Conservation (phyloP, 2,888 invertebrate genomes). For the Brenthis daphne region DNA sequence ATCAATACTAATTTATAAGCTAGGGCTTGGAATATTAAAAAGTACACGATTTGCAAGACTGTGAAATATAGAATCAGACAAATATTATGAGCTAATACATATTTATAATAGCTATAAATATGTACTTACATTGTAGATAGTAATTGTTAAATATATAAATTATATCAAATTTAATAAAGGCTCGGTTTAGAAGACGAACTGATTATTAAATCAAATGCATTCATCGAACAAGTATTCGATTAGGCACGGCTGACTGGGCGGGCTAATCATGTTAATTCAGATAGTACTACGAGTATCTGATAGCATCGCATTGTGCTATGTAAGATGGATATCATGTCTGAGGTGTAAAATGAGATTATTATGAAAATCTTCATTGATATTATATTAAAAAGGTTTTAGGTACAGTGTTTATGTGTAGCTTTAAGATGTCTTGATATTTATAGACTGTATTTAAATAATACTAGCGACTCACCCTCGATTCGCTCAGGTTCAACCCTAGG, state of each 20-base stretch:
- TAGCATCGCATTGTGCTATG: slow-evolving; percentile 21
- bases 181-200: slow-evolving; percentile 24
- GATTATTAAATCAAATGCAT: slow-evolving; percentile 41
- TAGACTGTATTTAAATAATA: too few relatives aligned
- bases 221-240: slow-evolving; percentile 45
- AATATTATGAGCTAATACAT: too few relatives aligned
- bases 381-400: not conserved
- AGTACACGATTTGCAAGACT: too few relatives aligned
- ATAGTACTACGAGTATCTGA: slow-evolving; percentile 23
- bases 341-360: not conserved
- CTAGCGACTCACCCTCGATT: too few relatives aligned
- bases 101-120: not conserved
- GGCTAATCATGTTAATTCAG: slow-evolving; percentile 40
- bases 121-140: not conserved
- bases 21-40: too few relatives aligned
- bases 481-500: too few relatives aligned
- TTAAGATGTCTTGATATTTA: too few relatives aligned
- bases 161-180: slow-evolving; percentile 9
- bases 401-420: not conserved
- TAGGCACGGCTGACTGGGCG: slow-evolving; percentile 37
- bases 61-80: too few relatives aligned
- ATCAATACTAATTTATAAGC: too few relatives aligned
- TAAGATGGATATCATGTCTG: not conserved
- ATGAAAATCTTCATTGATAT: not conserved
- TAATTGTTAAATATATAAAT: not conserved